Evolutionary conservation across 2,888 invertebrate genomes (phyloP), one percentile per base, ranked within the genome.

Genomic region (Eristalis pertinax): DNA sequence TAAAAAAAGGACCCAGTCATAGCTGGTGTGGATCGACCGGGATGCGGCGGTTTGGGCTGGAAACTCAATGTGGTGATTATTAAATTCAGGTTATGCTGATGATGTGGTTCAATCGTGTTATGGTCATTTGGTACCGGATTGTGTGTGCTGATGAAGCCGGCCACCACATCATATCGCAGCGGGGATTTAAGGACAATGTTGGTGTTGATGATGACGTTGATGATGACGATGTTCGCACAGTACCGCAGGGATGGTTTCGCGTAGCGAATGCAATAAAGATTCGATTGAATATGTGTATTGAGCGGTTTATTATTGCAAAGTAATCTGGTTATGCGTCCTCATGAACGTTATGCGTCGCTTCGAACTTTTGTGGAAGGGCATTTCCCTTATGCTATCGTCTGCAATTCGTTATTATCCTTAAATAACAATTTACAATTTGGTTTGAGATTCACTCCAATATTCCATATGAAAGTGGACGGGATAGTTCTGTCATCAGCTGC

Each of bases 51-150:
- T 65, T 70, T 63, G 76, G 26, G 56, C 43, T 43, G 60, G 50
- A 65, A 81, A 68, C 76, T 72, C 77, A 77, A 77, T 85, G 81
- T 74, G 85, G 77, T 81, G 81, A 77, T 86, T 86, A 86, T 86
- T 86, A 82, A 86, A 82, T 82, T 86, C 86, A 86, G 78, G 82
- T 86, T 86, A 83, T 86, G 83, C 78, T 86, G 83, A 86, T 86
- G 86, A 86, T 86, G 86, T 82, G 86, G 83, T 86, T 41, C 78
- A 86, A 83, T 86, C 86, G 75, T 78, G 86, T 81, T 86, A 78
- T 82, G 82, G 86, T 82, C 82, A 78, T 75, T 86, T 72, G 74
- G 65, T 78, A 24, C 26, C 64, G 78, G 62, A 82, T 82, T 70
- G 82, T 81, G 73, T 84, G 70, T 64, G 32, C 70, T 78, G 75